Evolutionary conservation across 2,888 invertebrate genomes (phyloP), one percentile per base, ranked within the genome.

Genomic region (Uloborus plumipes): DNA sequence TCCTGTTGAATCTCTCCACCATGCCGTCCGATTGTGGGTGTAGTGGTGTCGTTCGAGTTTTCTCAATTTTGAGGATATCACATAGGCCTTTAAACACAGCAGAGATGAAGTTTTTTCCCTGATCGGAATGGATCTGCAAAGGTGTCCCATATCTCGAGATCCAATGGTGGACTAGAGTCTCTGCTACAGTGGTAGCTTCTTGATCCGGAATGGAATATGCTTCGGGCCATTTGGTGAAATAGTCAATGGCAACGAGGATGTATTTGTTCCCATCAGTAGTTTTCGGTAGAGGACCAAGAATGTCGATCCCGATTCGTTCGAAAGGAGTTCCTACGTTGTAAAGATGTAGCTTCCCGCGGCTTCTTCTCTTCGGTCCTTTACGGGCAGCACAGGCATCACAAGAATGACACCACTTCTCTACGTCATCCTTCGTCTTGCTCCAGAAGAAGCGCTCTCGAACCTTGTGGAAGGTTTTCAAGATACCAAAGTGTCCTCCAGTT

Each of bases 211-310:
- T 20, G 15, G 26, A 22, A 18, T 22, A 61, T 20, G 18, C 72
- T 47, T 61, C 72, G n/a, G 22, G 61, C 72, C 72, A 72, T 18
- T 71, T 72, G 4, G 72, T 47, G 61, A 72, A 72, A n/a, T 72
- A 61, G n/a, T 61, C 61, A 4, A 61, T 61, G 7, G 31, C 0
- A 15, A 61, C 72, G 0, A 72, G 18, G 1, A 59, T 72, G 61
- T 61, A 47, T 11, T 51, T 72, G 16, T 61, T 59, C 2, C 61
- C 72, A 4, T 22, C 16, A 0, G 59, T 14, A 1, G 20, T 20
- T 22, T 50, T 18, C 0, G 73, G 73, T 1, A 73, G 18, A 18
- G 65, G 73, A 0, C 50, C 47, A 14, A 73, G n/a, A 9, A 62
- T 73, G 51, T 73, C 50, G 55, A 49, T 7, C 6, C 9, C 73